A percentile compares a stretch with the other conserved stretches of the same genome.
phyloP scores from a whole-genome alignment of 2,888 invertebrate genomes.

The Volucella inflata region DNA sequence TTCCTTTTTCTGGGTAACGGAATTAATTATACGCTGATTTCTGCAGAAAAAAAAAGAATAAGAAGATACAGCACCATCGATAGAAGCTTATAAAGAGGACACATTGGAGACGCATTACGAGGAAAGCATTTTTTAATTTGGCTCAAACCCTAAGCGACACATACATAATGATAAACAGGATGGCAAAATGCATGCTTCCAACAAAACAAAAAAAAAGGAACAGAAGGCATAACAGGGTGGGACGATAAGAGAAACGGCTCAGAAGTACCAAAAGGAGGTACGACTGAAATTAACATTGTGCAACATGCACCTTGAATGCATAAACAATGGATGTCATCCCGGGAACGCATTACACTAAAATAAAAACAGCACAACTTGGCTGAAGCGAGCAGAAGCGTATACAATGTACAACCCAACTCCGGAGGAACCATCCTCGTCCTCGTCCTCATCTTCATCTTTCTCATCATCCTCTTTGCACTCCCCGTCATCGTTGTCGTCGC shows the following conservation, averaged over 20 bases:
- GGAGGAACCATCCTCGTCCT: conserved; percentile 1
- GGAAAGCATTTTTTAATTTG: conserved; percentile 55
- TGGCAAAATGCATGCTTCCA: neutral
- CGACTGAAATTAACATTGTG: conserved; percentile 71
- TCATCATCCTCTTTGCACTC: too few relatives aligned
- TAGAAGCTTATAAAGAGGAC: conserved; percentile 11
- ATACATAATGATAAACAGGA: conserved; percentile 1
- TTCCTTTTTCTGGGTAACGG: conserved; percentile 3
- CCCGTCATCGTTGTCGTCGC: conserved; percentile 5
- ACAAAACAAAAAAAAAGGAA: conserved; percentile 20
- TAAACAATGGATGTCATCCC: conserved; percentile 72
- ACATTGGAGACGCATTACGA: conserved; percentile 43
- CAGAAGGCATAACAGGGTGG: neutral
- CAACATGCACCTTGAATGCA: conserved; percentile 74
- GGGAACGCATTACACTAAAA: conserved; percentile 55
- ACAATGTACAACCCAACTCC: conserved; percentile 49
- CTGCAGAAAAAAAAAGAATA: conserved; percentile 19
- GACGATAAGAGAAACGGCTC: neutral
- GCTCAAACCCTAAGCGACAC: conserved; percentile 11
- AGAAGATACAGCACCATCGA: neutral
- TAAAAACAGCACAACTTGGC: conserved; percentile 46
- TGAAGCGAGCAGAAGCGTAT: conserved; percentile 46
- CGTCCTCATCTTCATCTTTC: conserved; percentile 2
- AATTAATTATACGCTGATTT: conserved; percentile 61
- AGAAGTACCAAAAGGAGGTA: conserved; percentile 45